phyloP scores from a whole-genome alignment of 1,140 invertebrate genomes.

The Neoseiulus cucumeris region DNA sequence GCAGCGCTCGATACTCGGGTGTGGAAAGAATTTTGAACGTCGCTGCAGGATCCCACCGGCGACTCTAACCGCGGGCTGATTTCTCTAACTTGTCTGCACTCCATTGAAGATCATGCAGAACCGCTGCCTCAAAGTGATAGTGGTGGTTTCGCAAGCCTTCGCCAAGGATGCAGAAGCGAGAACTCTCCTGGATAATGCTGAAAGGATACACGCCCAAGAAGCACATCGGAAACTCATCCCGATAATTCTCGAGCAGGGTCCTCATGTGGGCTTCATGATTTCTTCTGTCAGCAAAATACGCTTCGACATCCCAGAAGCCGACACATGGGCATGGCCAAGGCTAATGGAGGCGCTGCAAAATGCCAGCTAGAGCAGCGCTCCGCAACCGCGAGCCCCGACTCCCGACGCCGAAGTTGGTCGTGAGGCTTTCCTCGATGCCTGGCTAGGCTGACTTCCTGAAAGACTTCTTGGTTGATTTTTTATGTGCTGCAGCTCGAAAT shows the following conservation, averaged over 20 bases:
- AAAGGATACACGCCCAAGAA: neutral
- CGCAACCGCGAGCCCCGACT: too few species aligned
- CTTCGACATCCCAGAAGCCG: neutral
- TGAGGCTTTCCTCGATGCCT: too few species aligned
- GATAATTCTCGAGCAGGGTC: neutral
- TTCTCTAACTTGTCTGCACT: neutral
- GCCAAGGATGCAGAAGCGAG: neutral
- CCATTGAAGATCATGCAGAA: neutral
- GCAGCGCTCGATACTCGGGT: too few species aligned
- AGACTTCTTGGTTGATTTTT: too few species aligned
- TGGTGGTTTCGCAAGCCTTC: neutral
- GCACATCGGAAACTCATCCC: neutral
- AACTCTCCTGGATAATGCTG: neutral
- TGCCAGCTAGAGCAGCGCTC: too few species aligned
- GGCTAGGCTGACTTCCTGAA: too few species aligned
- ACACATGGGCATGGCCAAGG: neutral
- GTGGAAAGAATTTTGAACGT: too few species aligned
- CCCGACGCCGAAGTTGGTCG: too few species aligned
- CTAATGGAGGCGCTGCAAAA: neutral
- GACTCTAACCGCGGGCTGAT: neutral
- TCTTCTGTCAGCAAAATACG: neutral
- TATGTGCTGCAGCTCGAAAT: too few species aligned
- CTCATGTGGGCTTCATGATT: neutral
- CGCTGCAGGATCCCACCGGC: too few species aligned
- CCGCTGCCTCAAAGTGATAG: neutral